A percentile compares a stretch with the other conserved stretches of the same genome.
Evolutionary conservation across 2,797 vertebrate species (phyloP).

Genomic region (Tarsius wallacei): DNA sequence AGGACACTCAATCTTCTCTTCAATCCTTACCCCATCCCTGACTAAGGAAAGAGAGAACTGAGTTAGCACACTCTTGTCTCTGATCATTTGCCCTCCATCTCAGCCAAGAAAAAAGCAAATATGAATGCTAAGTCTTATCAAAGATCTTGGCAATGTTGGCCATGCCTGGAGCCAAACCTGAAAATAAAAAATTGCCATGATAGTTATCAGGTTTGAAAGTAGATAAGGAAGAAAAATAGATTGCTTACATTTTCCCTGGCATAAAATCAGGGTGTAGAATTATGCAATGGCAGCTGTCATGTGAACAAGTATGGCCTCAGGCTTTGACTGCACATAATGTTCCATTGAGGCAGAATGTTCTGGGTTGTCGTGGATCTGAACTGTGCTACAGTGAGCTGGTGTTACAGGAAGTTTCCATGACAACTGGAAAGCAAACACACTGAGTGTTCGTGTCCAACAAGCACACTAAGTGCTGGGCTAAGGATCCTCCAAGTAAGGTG

Average conservation of each 20-base stretch:
- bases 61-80: neutral
- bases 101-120: neutral
- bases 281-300: neutral
- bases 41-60: neutral
- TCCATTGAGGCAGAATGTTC: slow-evolving; percentile 26
- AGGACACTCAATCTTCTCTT: neutral
- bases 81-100: neutral
- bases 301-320: neutral
- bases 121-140: slow-evolving; percentile 4
- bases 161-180: slow-evolving; percentile 26
- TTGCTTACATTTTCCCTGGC: slow-evolving; percentile 44
- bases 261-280: neutral
- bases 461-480: neutral
- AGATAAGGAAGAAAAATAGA: slow-evolving; percentile 56
- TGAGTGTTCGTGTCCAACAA: neutral
- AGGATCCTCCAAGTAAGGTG: rapidly evolving
- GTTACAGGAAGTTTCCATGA: neutral
- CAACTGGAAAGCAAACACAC: neutral
- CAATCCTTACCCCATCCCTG: neutral
- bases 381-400: neutral
- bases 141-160: slow-evolving; percentile 42
- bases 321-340: neutral
- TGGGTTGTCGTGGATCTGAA: neutral
- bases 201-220: slow-evolving; percentile 25
- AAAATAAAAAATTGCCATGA: slow-evolving; percentile 27